Conservation (phyloP, 2,113 vertebrate species). For the Ramphastos sulfuratus region DNA sequence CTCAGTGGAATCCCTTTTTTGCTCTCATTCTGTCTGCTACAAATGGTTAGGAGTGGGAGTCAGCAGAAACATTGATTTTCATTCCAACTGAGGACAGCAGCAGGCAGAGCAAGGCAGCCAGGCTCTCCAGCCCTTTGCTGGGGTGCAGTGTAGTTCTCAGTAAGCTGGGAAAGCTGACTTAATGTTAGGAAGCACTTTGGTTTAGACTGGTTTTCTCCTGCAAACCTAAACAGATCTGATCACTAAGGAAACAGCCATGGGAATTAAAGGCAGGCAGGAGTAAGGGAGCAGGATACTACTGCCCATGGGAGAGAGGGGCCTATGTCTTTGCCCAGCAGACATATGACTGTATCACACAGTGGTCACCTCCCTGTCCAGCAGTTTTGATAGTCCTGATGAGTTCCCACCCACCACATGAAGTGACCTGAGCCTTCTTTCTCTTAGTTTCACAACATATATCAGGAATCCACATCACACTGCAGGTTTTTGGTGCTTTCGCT, state of each 20-base stretch:
- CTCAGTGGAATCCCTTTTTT: constrained; percentile 34
- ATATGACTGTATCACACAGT: fast-evolving
- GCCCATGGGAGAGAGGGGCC: neutral
- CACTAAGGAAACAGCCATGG: neutral
- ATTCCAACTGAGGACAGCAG: neutral
- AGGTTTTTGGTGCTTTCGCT: neutral
- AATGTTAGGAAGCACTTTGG: neutral
- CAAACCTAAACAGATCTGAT: neutral
- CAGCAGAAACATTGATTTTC: constrained; percentile 2
- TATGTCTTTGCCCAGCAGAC: neutral
- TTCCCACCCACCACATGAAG: neutral
- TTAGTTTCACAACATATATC: neutral
- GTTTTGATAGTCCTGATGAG: fast-evolving
- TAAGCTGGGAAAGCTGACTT: neutral
- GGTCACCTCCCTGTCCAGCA: neutral
- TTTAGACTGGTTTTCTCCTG: neutral
- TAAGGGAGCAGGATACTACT: neutral
- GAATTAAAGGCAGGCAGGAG: neutral
- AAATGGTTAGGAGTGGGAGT: constrained; percentile 34
- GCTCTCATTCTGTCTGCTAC: constrained; percentile 51
- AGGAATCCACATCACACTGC: neutral
- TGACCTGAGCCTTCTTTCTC: neutral
- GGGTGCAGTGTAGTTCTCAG: neutral
- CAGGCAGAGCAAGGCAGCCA: neutral
- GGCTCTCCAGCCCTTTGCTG: neutral